Percentiles rank a stretch among this genome's conserved stretches.
phyloP scores from a whole-genome alignment of 1,140 invertebrate species.

The Calephelis nemesis region DNA sequence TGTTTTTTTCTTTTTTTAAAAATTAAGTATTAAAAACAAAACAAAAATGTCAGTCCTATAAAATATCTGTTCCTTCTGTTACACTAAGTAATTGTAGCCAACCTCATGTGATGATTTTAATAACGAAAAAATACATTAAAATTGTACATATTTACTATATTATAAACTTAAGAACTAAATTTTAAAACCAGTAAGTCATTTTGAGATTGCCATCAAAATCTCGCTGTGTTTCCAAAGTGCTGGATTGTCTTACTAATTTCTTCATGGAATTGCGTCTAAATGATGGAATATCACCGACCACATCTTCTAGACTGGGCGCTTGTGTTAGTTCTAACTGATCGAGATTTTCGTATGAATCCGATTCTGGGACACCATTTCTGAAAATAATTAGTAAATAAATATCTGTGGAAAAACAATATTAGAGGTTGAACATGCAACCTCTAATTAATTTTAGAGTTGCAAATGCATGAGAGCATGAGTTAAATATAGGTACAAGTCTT shows the following conservation, averaged over 20 bases:
- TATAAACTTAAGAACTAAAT: not conserved
- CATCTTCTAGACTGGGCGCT: conserved; percentile 59
- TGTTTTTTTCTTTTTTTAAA: too few species aligned
- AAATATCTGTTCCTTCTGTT: too few species aligned
- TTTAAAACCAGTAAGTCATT: conserved; percentile 91
- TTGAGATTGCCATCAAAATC: conserved; percentile 88
- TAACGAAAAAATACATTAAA: too few species aligned
- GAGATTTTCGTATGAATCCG: conserved; percentile 82
- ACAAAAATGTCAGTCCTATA: too few species aligned
- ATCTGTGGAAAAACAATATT: not conserved
- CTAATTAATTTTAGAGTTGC: too few species aligned
- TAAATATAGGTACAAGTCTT: too few species aligned
- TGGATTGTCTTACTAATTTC: conserved; percentile 85
- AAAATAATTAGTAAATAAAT: conserved; percentile 27
- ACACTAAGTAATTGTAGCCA: too few species aligned
- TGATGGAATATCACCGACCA: conserved; percentile 59
- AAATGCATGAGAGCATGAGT: too few species aligned
- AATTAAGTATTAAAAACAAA: too few species aligned
- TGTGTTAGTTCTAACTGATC: conserved; percentile 79
- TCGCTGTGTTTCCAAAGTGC: conserved; percentile 88
- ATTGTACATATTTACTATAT: not conserved
- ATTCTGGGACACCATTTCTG: conserved; percentile 56
- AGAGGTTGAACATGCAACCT: too few species aligned
- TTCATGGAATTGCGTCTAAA: conserved; percentile 80
- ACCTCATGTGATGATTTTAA: too few species aligned